Evolutionary conservation across 2,113 vertebrate genomes (phyloP), one percentile per base, ranked within the genome.

Genomic region (Saimiri boliviensis): DNA sequence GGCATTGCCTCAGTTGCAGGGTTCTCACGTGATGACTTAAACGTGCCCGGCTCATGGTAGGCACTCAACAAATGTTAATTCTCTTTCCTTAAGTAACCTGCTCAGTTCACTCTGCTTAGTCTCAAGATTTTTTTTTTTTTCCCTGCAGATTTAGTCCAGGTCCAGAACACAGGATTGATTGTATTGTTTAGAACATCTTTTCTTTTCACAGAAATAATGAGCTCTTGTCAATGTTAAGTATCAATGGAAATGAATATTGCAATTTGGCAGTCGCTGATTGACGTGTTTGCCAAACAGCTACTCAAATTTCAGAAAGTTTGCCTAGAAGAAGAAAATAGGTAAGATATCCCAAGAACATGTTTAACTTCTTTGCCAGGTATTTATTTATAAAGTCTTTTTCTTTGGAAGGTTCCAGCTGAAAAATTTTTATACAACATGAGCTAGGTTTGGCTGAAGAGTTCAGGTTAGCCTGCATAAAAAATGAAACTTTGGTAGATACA

Each of bases 241-340:
- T 81, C 88, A 73, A 42, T 92, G 37, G 93, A 97, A 93, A 97
- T 85, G 92, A 95, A 97, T 96, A 92, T 82, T 97, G 89, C 91
- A 96, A 20, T 97, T 97, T 97, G 82, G 92, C 96, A 82, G 73
- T 87, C 94, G 95, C 76, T 97, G 97, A 97, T 73, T 95, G 96
- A 95, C 96, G 93, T 11, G 54, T 98, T 98, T 96, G 91, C 88
- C 91, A 94, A 97, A 91, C 27, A 96, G 40, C n/a, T 47, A 56
- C 77, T 95, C 71, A 56, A 9, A 82, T 93, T 97, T 94, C 35
- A 95, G 71, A 90, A 91, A 79, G 56, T 52, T 93, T 92, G 68
- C 92, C 85, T 88, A 30, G 27, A 60, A 95, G 49, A 12, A 58
- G 1, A 5, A 11, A 52, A 86, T 81, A 56, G 6, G 13, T 66